phyloP scores from a whole-genome alignment of 1,140 invertebrate species.

The Pachypeltis micranthus region DNA sequence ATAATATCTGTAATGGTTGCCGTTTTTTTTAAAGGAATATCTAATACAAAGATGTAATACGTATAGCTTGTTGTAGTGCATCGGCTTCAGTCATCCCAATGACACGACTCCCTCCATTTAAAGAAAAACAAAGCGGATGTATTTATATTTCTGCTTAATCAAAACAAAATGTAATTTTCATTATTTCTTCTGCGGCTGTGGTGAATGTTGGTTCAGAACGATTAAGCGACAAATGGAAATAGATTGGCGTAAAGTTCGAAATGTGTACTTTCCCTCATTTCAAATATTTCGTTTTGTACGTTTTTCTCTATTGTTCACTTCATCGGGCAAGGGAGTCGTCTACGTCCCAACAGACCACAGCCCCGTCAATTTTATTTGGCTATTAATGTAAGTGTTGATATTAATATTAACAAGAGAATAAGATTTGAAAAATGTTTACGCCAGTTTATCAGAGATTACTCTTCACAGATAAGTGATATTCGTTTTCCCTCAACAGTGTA shows the following conservation, averaged over 20 bases:
- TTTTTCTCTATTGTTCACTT: too few relatives aligned
- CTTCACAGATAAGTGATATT: background rate
- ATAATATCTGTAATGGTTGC: background rate
- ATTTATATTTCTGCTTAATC: background rate
- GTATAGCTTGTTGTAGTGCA: constrained; percentile 5
- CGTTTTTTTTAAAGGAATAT: background rate
- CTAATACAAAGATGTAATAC: background rate
- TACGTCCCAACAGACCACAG: too few relatives aligned
- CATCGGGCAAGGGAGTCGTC: too few relatives aligned
- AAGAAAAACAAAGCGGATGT: background rate
- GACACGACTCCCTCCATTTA: constrained; percentile 3
- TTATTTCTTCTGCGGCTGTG: too few relatives aligned
- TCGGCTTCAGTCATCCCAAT: constrained; percentile 3
- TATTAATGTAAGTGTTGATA: too few relatives aligned
- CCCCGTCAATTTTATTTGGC: too few relatives aligned
- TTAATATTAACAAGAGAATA: background rate
- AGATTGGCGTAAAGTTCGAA: background rate
- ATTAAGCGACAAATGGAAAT: too few relatives aligned
- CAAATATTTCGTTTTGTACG: too few relatives aligned
- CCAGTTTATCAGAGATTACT: constrained; percentile 5
- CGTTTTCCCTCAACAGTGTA: too few relatives aligned
- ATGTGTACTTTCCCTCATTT: background rate
- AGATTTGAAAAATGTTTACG: background rate
- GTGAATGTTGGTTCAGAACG: too few relatives aligned
- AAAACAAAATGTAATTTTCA: constrained; percentile 1